A percentile compares a stretch with the other conserved stretches of the same genome.
phyloP scores from a whole-genome alignment of 1,140 invertebrate genomes.

The Cylas formicarius region DNA sequence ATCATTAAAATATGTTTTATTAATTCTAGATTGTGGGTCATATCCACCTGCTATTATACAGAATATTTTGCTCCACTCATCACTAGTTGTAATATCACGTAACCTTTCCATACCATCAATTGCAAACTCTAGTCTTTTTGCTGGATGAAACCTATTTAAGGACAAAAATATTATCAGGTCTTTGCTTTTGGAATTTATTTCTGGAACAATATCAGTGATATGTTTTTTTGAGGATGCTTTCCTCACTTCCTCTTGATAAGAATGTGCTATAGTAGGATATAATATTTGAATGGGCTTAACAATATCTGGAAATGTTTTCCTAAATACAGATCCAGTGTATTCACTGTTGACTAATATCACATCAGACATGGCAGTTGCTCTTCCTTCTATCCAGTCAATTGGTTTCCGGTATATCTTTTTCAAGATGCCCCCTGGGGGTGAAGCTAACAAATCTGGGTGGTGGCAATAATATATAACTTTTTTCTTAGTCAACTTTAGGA shows the following conservation, averaged over 20 bases:
- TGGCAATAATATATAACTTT: constrained; percentile 94
- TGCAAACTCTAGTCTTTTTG: constrained; percentile 87
- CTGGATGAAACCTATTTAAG: constrained; percentile 95
- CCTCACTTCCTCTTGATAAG: constrained; percentile 27
- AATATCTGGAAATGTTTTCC: constrained; percentile 70
- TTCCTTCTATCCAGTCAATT: constrained; percentile 87
- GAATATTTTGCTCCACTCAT: constrained; percentile 59
- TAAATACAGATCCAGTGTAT: constrained; percentile 81
- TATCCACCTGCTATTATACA: constrained; percentile 97
- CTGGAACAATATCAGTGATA: constrained; percentile 28
- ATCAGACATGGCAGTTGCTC: constrained; percentile 78
- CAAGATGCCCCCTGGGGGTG: constrained; percentile 54
- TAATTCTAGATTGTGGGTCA: constrained; percentile 83
- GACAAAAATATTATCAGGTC: constrained; percentile 75
- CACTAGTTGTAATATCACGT: constrained; percentile 44
- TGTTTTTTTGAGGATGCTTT: constrained; percentile 15
- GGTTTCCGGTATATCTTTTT: constrained; percentile 82
- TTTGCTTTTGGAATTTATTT: constrained; percentile 34
- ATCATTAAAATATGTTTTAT: constrained; percentile 81
- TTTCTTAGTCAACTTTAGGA: constrained; percentile 62
- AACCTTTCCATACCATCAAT: constrained; percentile 70
- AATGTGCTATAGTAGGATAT: constrained; percentile 76
- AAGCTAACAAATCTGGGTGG: constrained; percentile 91
- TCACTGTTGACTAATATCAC: constrained; percentile 91
- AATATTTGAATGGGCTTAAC: constrained; percentile 68